Conservation (phyloP, 1,140 invertebrate species). For the Philopotamus ludificatus region DNA sequence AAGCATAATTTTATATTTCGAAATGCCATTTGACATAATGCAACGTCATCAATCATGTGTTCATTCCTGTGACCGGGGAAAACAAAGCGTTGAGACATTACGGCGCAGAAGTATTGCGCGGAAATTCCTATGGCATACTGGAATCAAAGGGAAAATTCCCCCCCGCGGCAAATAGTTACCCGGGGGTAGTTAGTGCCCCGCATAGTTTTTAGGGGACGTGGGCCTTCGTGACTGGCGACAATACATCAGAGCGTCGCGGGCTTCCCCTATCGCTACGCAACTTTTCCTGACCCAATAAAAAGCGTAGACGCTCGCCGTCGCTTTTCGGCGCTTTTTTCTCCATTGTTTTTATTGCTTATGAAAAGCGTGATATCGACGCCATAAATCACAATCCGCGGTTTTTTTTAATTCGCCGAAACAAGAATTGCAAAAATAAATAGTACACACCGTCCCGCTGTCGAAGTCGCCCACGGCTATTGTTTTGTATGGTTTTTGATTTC, state of each 20-base stretch:
- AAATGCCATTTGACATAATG: constrained; percentile 1
- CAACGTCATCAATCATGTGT: constrained; percentile 21
- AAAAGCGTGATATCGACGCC: constrained; percentile 11
- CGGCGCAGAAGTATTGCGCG: background rate
- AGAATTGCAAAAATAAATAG: background rate
- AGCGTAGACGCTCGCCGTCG: constrained; percentile 12
- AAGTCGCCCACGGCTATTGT: no score
- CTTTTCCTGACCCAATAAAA: constrained; percentile 31
- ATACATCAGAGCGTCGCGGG: constrained; percentile 17
- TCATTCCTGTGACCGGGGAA: constrained; percentile 14
- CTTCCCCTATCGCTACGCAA: constrained; percentile 27
- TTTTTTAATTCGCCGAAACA: no score
- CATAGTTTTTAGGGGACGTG: constrained; percentile 21
- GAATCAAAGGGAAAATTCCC: constrained; percentile 1
- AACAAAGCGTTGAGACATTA: constrained; percentile 15
- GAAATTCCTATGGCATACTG: background rate
- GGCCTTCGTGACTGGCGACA: constrained; percentile 20
- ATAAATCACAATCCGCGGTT: constrained; percentile 4
- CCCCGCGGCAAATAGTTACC: constrained; percentile 8
- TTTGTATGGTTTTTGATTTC: no score
- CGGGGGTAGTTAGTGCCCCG: constrained; percentile 1
- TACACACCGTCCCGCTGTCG: no score
- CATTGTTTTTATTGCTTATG: constrained; percentile 30
- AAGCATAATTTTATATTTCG: background rate
- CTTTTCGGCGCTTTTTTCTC: constrained; percentile 6